Evolutionary conservation across 1,140 invertebrate species (phyloP).

Genomic region (Drosophila neocordata): DNA sequence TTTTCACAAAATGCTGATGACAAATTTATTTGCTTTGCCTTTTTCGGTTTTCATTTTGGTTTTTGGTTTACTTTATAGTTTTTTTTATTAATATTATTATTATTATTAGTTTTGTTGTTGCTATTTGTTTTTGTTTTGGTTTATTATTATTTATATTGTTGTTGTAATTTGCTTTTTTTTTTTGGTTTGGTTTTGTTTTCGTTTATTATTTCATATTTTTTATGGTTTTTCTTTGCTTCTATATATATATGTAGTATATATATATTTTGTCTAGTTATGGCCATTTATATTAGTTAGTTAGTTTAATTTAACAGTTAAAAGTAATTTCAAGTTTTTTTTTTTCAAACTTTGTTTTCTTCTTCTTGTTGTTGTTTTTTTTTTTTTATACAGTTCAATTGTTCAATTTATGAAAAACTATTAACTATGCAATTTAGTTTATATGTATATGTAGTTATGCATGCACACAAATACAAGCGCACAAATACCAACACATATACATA

Average conservation of each 20-base stretch:
- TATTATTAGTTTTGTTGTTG: neutral
- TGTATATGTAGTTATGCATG: neutral
- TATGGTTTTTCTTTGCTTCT: slow-evolving; percentile 16
- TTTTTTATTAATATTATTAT: slow-evolving; percentile 34
- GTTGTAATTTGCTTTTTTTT: slow-evolving; percentile 54
- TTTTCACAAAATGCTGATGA: slow-evolving; percentile 30
- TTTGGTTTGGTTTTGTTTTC: too few relatives aligned
- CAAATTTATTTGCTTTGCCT: slow-evolving; percentile 25
- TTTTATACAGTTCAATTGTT: slow-evolving; percentile 66
- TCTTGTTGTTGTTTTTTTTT: neutral
- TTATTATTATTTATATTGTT: slow-evolving; percentile 25
- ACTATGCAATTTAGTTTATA: slow-evolving; percentile 28
- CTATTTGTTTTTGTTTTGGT: neutral
- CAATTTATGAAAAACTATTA: slow-evolving; percentile 56
- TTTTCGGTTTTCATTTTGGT: neutral
- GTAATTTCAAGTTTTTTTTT: slow-evolving; percentile 40
- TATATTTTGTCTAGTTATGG: slow-evolving; percentile 43
- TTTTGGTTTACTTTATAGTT: neutral
- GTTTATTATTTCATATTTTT: slow-evolving; percentile 54
- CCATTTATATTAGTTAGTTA: slow-evolving; percentile 39
- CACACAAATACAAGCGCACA: slow-evolving; percentile 14
- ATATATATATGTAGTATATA: slow-evolving; percentile 14
- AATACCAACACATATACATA: slow-evolving; percentile 12
- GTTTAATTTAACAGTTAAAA: slow-evolving; percentile 63
- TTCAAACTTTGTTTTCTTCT: slow-evolving; percentile 28